These are phyloP conservation scores for Drosophila paranaensis DNA, from an alignment of 2,888 invertebrate species.

Conservation along the genomic window DNA sequence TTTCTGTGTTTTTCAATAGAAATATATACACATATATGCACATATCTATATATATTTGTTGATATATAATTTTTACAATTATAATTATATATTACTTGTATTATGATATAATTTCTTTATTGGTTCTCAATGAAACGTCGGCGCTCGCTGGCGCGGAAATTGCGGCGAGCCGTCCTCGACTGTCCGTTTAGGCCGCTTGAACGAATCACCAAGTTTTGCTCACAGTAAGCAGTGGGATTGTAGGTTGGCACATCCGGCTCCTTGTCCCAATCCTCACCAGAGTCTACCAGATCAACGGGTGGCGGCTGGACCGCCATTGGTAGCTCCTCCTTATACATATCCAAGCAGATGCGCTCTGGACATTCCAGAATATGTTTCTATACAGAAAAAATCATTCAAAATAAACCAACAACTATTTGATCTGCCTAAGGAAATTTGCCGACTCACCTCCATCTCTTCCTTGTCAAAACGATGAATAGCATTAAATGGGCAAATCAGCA, in stretches of 20 bases:
- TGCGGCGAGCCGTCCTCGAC: constrained; percentile 11
- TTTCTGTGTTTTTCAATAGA: background rate
- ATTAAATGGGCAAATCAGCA: too few relatives aligned
- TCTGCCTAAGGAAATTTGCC: background rate
- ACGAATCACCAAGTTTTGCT: constrained; percentile 36
- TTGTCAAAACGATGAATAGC: too few relatives aligned
- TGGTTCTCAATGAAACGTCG: background rate
- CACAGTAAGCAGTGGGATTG: constrained; percentile 33
- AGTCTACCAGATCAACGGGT: background rate
- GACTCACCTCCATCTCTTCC: constrained; percentile 28
- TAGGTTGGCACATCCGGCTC: constrained; percentile 41
- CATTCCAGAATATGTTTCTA: constrained; percentile 39
- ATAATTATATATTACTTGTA: too few relatives aligned
- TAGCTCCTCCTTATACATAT: background rate
- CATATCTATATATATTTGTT: too few relatives aligned
- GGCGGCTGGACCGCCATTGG: accelerated
- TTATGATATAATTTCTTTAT: too few relatives aligned
- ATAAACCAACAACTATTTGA: background rate
- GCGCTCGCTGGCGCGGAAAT: constrained; percentile 6
- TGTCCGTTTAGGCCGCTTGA: constrained; percentile 6
- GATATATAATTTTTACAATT: too few relatives aligned
- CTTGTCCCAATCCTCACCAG: constrained; percentile 47
- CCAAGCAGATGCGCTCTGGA: background rate
- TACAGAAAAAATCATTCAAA: background rate
- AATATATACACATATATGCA: too few relatives aligned